A percentile compares a stretch with the other conserved stretches of the same genome.
phyloP scores from a whole-genome alignment of 2,888 invertebrate genomes.

The Tricholauxania praeusta region DNA sequence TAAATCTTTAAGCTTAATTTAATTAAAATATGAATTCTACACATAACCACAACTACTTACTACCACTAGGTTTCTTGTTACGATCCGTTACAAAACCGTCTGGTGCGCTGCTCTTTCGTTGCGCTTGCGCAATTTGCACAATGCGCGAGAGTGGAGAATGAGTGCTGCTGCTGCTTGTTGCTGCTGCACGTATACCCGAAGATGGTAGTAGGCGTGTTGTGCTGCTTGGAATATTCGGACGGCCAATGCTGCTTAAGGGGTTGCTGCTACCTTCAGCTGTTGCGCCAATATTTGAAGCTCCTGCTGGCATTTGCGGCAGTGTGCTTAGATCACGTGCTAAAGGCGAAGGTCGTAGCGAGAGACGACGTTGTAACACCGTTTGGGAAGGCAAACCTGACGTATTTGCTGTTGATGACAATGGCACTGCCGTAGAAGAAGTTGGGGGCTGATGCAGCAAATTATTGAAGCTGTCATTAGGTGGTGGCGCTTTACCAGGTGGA shows the following conservation, averaged over 20 bases:
- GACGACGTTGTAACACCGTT: conserved; percentile 62
- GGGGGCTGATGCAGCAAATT: conserved; percentile 30
- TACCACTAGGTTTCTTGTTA: conserved; percentile 23
- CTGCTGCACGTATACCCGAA: conserved; percentile 15
- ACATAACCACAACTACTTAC: conserved; percentile 26
- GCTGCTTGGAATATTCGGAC: conserved; percentile 29
- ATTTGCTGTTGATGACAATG: conserved; percentile 46
- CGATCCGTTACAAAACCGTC: conserved; percentile 45
- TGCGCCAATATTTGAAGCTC: conserved; percentile 11
- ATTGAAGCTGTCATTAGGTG: conserved; percentile 53
- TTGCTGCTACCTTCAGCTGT: conserved; percentile 40
- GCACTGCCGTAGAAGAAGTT: conserved; percentile 20
- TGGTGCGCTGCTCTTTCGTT: conserved; percentile 64
- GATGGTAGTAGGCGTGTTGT: conserved; percentile 53
- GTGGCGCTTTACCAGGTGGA: conserved; percentile 66
- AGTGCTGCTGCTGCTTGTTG: conserved; percentile 58
- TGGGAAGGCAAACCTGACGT: conserved; percentile 50
- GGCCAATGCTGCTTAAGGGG: conserved; percentile 40
- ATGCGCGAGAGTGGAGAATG: conserved; percentile 66
- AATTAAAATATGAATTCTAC: too few species aligned
- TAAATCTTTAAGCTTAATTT: too few species aligned
- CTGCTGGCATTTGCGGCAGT: conserved; percentile 5
- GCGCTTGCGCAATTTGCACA: conserved; percentile 66
- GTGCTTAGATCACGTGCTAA: conserved; percentile 59
- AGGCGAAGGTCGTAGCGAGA: conserved; percentile 66